A percentile compares a stretch with the other conserved stretches of the same genome.
These are phyloP conservation scores for Oscheius sp. DNA, from an alignment of 2,888 invertebrate species.

Conservation along the genomic window DNA sequence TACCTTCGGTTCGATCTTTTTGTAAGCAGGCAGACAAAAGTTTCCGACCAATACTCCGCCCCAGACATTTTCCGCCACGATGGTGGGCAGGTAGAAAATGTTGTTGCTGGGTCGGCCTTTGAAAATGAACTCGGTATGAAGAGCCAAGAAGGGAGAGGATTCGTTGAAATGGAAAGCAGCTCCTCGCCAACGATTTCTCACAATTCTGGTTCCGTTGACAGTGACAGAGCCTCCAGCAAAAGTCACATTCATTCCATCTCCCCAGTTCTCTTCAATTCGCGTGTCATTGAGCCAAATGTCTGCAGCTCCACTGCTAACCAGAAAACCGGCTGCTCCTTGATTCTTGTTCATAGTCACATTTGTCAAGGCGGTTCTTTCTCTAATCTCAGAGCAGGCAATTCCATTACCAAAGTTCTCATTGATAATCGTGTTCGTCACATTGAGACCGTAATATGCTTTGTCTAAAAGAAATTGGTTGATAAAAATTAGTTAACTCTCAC, in stretches of 20 bases:
- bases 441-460: conserved; percentile 82
- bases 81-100: conserved; percentile 77
- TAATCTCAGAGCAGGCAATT: conserved; percentile 88
- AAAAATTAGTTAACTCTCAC: conserved; percentile 36
- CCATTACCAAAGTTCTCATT: conserved; percentile 93
- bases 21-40: conserved; percentile 79
- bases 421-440: conserved; percentile 86
- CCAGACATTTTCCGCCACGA: conserved; percentile 87
- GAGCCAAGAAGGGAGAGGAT: conserved; percentile 84
- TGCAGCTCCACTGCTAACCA: conserved; percentile 84
- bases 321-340: conserved; percentile 67
- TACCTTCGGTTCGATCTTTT: conserved; percentile 55
- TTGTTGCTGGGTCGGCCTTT: conserved; percentile 72
- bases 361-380: conserved; percentile 75
- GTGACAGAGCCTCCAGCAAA: conserved; percentile 93
- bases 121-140: conserved; percentile 85
- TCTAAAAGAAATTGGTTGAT: conserved; percentile 46
- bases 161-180: conserved; percentile 90
- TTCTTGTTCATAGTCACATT: conserved; percentile 72
- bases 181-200: conserved; percentile 89
- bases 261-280: conserved; percentile 87
- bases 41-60: conserved; percentile 92
- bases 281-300: conserved; percentile 93
- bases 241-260: conserved; percentile 94
- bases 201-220: conserved; percentile 86